These are phyloP conservation scores for Punctoribates punctum DNA, from an alignment of 2,888 invertebrate species.

Conservation along the genomic window DNA sequence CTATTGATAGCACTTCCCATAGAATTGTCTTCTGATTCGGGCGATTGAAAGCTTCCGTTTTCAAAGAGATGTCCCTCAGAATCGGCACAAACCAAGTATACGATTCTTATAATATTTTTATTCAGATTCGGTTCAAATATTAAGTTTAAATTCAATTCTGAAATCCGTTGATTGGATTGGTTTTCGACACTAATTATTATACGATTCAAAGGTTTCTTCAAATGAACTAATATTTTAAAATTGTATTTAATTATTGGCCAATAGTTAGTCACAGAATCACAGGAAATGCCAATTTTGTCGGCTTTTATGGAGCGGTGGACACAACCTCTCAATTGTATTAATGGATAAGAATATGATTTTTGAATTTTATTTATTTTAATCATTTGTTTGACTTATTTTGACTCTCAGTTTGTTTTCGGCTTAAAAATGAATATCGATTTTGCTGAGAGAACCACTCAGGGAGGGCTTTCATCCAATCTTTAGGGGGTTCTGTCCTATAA, in stretches of 20 bases:
- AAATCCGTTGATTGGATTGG: slow-evolving; percentile 60
- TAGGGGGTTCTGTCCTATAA: slow-evolving; percentile 68
- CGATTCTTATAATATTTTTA: slow-evolving; percentile 65
- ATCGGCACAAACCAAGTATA: slow-evolving; percentile 76
- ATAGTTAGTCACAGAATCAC: neutral
- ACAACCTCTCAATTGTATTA: slow-evolving; percentile 3
- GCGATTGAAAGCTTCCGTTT: slow-evolving; percentile 72
- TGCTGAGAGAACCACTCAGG: slow-evolving; percentile 70
- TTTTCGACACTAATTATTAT: slow-evolving; percentile 53
- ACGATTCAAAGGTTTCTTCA: slow-evolving; percentile 63
- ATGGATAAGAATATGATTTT: slow-evolving; percentile 2
- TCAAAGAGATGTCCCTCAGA: slow-evolving; percentile 54
- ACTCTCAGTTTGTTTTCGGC: slow-evolving; percentile 40
- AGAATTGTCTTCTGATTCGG: slow-evolving; percentile 62
- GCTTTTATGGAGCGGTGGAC: neutral
- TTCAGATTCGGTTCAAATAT: slow-evolving; percentile 62
- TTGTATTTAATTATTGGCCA: slow-evolving; percentile 66
- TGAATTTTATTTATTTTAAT: neutral
- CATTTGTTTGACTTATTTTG: neutral
- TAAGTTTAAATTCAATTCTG: slow-evolving; percentile 58
- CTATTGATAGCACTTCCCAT: slow-evolving; percentile 69
- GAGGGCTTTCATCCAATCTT: slow-evolving; percentile 74
- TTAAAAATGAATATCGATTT: slow-evolving; percentile 57
- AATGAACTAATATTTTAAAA: slow-evolving; percentile 66
- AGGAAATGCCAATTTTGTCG: neutral